Base-by-base conservation (phyloP, 1,140 invertebrate genomes). In the Zaprionus kolodkinae region DNA sequence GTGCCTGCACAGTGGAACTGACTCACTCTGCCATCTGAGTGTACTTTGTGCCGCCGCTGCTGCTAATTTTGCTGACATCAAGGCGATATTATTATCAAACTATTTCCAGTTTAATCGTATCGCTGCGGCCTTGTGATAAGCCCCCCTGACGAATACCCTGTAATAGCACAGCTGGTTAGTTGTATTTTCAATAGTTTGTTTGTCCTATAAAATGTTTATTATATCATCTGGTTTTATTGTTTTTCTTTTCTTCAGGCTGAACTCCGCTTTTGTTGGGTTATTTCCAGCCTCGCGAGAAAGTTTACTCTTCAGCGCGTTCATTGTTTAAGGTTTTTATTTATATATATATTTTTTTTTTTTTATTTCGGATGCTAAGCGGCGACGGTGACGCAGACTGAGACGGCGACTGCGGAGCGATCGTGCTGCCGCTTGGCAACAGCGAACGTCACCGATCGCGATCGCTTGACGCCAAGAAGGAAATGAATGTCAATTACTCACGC, bases 401-500 rank as follows among this genome's bases (percentile, higher is more conserved):
- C 40, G 11, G 17, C 33, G 15, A 27, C 59, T 2, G 10, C n/a
- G 52, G 3, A 30, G 27, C 35, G 67, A 62, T 62, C 67, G 36
- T 45, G 27, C 30, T 75, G 56, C 73, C 73, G 73, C 73, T 76
- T 76, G 69, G 62, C 69, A 76, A 76, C 73, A 76, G 62, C 57
- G n/a, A 27, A 76, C 74, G 65, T 72, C 74, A 67, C 30, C 40
- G 57, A 38, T 67, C 36, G 15, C 35, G 57, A 38, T 67, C 36
- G 12, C 27, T 54, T 52, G 71, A 60, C 71, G 76, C 60, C 72
- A 75, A 78, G 66, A 61, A 78, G 72, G 76, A 78, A 78, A 75
- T 78, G 72, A 78, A 78, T 78, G 72, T 75, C 72, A 78, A 78
- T 75, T 78, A 77, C 65, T 67, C 71, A 75, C 68, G 54, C 54